phyloP scores from a whole-genome alignment of 2,797 vertebrate genomes.

The Malurus leucopterus region DNA sequence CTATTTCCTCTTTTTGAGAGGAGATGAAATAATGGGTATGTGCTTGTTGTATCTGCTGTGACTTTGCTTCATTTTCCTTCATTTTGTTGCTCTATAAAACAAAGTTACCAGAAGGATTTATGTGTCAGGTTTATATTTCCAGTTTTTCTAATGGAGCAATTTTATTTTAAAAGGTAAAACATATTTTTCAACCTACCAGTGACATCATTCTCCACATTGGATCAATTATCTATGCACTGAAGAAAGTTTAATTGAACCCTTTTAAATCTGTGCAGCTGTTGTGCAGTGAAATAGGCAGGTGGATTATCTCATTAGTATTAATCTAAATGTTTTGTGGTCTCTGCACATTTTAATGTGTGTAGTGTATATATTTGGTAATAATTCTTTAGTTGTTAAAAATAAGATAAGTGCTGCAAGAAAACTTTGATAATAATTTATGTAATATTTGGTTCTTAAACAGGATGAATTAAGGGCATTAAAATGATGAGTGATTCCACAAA shows the following conservation, averaged over 20 bases:
- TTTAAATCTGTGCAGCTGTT: constrained; percentile 67
- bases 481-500: constrained; percentile 38
- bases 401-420: constrained; percentile 35
- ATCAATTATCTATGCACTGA: constrained; percentile 66
- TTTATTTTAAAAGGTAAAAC: constrained; percentile 59
- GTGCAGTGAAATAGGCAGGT: constrained; percentile 53
- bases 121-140: constrained; percentile 37
- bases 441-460: constrained; percentile 43
- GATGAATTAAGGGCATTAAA: constrained; percentile 49
- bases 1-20: constrained; percentile 2
- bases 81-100: constrained; percentile 52
- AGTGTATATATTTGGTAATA: constrained; percentile 52
- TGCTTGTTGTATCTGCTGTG: constrained; percentile 15
- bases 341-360: constrained; percentile 58
- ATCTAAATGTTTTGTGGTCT: constrained; percentile 60
- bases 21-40: constrained; percentile 21
- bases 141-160: constrained; percentile 40
- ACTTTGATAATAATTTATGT: constrained; percentile 44
- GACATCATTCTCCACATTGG: constrained; percentile 55
- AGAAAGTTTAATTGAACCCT: constrained; percentile 72
- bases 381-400: constrained; percentile 53
- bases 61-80: constrained; percentile 18
- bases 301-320: constrained; percentile 69
- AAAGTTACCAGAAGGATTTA: constrained; percentile 48
- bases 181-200: constrained; percentile 52